These are phyloP conservation scores for Anabacerthia variegaticeps DNA, from an alignment of 2,797 vertebrate genomes.

Conservation along the genomic window DNA sequence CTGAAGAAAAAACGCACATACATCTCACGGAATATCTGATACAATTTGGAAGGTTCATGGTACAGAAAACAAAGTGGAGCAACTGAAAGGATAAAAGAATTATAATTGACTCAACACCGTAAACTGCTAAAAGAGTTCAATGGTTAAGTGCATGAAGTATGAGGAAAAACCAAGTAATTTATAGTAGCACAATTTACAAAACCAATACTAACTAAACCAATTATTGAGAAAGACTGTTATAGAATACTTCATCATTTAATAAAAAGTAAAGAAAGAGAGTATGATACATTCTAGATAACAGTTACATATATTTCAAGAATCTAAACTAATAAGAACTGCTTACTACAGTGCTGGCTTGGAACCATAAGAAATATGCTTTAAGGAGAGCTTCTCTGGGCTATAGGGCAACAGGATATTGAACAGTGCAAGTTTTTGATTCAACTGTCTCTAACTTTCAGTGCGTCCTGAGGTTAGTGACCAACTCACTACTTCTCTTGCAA, in stretches of 20 bases:
- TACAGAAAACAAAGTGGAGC: slow-evolving; percentile 98
- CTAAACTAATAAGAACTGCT: not conserved
- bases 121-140: slow-evolving; percentile 16
- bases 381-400: not conserved
- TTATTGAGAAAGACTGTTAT: not conserved
- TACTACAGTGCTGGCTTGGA: not conserved
- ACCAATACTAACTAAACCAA: not conserved
- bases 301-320: not conserved
- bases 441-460: not conserved
- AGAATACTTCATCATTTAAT: not conserved
- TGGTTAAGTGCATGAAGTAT: slow-evolving; percentile 10
- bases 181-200: not conserved
- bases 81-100: slow-evolving; percentile 81
- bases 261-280: not conserved
- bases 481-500: not conserved
- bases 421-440: not conserved
- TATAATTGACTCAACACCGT: slow-evolving; percentile 24
- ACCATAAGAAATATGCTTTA: not conserved
- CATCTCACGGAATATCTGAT: slow-evolving; percentile 97
- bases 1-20: slow-evolving; percentile 98
- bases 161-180: not conserved
- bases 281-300: not conserved
- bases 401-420: not conserved
- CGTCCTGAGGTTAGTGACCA: not conserved
- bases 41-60: slow-evolving; percentile 95